A percentile compares a stretch with the other conserved stretches of the same genome.
Evolutionary conservation across 2,888 invertebrate genomes (phyloP).

Genomic region (Heteropelma amictum): DNA sequence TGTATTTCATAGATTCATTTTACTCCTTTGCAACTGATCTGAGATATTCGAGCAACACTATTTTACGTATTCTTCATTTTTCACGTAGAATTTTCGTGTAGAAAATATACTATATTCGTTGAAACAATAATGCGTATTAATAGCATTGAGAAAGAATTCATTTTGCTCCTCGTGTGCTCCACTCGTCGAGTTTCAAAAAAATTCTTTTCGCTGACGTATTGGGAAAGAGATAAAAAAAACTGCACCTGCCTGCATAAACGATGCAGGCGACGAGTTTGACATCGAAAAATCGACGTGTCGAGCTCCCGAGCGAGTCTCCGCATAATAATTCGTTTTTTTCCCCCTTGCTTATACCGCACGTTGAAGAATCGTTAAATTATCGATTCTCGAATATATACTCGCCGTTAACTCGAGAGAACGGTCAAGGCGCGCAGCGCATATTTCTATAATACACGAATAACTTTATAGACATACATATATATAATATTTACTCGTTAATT

Average conservation of each 20-base stretch:
- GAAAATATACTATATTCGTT: too few species aligned
- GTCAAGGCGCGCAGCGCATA: constrained; percentile 8
- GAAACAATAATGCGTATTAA: background rate
- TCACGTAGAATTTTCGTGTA: too few species aligned
- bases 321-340: constrained; percentile 15
- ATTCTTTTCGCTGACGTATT: constrained; percentile 7
- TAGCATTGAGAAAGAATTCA: background rate
- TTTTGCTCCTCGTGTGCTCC: background rate
- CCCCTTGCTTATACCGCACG: background rate
- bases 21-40: too few species aligned
- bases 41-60: too few species aligned
- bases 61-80: too few species aligned
- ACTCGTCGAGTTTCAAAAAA: background rate
- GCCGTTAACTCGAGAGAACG: constrained; percentile 17
- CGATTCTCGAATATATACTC: constrained; percentile 12
- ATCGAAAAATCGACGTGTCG: constrained; percentile 31
- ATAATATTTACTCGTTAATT: background rate
- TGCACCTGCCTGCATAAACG: constrained; percentile 33
- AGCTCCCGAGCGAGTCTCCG: constrained; percentile 9
- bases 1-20: too few species aligned
- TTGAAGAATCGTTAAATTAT: constrained; percentile 19
- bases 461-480: background rate
- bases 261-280: constrained; percentile 24
- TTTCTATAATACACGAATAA: constrained; percentile 3
- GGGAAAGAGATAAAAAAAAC: constrained; percentile 1